Evolutionary conservation across 2,888 invertebrate genomes (phyloP), one percentile per base, ranked within the genome.

Genomic region (Geotrupes spiniger): DNA sequence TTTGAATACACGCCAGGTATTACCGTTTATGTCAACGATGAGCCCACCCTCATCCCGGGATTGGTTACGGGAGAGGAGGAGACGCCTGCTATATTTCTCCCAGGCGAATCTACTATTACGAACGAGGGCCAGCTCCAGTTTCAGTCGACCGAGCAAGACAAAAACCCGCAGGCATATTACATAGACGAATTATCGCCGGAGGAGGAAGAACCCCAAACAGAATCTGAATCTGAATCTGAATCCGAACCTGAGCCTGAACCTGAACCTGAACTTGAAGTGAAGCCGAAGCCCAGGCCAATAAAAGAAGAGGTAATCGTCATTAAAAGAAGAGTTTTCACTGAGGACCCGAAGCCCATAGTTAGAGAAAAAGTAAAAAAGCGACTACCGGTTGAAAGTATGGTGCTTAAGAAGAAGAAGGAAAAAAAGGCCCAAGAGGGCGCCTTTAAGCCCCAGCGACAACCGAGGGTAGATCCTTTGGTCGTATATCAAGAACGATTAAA

Each of bases 31-130:
- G 85, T 86, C 1, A 84, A 85, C 65, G 81, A 82, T 21, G 87
- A 87, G 1, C 86, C 87, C 1, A 85, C 85, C 1, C 85, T 89
- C 60, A 86, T 88, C 59, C 87, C 88, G 0, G 89, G 88, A 17
- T 85, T 88, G 71, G 84, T 89, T 5, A 87, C 88, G 66, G 69
- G 68, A 9, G 79, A 80, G 59, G n/a, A 16, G 28, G 11, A 12
- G 27, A 25, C 9, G 10, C 9, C 14, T 37, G 29, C 36, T 28
- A 39, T 29, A 61, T 70, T 71, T 52, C 56, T 71, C 28, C 70
- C 70, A 11, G 71, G 71, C 14, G 68, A 70, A 33, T 70, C 70
- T 25, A 66, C 68, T 1, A 71, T 71, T 44, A 70, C 71, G 47
- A 65, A n/a, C n/a, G n/a, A n/a, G n/a, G n/a, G n/a, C n/a, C n/a